Percentiles rank a stretch among this genome's conserved stretches.
phyloP scores from a whole-genome alignment of 2,113 vertebrate species.

The Narcine bancroftii region DNA sequence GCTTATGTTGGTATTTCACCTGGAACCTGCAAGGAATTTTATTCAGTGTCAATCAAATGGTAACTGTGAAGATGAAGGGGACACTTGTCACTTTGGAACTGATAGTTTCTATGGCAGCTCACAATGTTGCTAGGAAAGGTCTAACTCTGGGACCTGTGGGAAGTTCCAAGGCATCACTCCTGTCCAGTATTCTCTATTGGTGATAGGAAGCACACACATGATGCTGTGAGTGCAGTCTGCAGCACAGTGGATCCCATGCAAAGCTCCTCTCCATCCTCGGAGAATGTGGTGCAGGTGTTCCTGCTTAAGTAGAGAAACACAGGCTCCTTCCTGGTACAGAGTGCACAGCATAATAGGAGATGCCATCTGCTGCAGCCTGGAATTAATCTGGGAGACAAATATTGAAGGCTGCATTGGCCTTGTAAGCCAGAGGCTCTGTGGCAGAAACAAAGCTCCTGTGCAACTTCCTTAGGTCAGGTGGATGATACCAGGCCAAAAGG shows the following conservation, averaged over 20 bases:
- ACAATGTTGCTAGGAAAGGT: too few relatives aligned
- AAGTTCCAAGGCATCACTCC: too few relatives aligned
- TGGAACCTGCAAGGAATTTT: not conserved
- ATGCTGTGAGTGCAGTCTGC: not conserved
- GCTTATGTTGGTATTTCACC: not conserved
- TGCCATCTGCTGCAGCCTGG: not conserved
- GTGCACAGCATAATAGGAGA: too few relatives aligned
- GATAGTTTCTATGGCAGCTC: too few relatives aligned
- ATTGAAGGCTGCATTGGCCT: not conserved
- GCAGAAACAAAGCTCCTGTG: too few relatives aligned
- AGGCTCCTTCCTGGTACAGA: too few relatives aligned
- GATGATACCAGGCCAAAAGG: not conserved
- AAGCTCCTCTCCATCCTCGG: not conserved
- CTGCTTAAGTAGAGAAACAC: too few relatives aligned
- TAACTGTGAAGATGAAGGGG: not conserved
- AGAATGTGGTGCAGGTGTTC: not conserved
- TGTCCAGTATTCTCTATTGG: not conserved
- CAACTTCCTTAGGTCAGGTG: not conserved
- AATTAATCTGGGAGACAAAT: not conserved
- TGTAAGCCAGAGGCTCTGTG: not conserved
- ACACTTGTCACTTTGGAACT: too few relatives aligned
- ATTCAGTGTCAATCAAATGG: not conserved
- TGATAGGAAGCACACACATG: not conserved
- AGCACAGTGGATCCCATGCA: not conserved
- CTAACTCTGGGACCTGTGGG: not conserved